Conservation (phyloP, 2,113 vertebrate genomes). For the Procavia capensis region DNA sequence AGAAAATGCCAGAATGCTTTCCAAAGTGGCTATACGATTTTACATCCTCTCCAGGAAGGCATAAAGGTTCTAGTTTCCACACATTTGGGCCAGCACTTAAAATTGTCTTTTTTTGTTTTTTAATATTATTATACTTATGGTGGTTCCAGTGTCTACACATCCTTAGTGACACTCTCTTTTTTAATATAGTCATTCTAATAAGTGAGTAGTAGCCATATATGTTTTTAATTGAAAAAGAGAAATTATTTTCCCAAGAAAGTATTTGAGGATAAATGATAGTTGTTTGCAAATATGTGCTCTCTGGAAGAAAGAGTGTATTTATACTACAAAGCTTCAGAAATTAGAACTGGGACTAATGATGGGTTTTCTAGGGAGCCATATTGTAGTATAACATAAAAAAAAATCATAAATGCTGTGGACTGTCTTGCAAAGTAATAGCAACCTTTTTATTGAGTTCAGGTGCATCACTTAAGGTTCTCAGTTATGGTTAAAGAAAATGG, state of each 20-base stretch:
- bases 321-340: not conserved
- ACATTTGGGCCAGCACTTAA: not conserved
- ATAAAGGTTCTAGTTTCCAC: not conserved
- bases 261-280: not conserved
- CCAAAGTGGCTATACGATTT: not conserved
- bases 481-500: not conserved
- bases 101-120: not conserved
- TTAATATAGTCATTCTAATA: not conserved
- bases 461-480: not conserved
- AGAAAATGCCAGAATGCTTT: not conserved
- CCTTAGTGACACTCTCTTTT: not conserved
- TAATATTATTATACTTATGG: not conserved
- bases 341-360: not conserved
- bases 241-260: not conserved
- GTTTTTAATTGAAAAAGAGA: constrained; percentile 14
- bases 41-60: not conserved
- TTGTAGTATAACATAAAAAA: not conserved
- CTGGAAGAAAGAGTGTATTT: not conserved
- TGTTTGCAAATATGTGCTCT: not conserved
- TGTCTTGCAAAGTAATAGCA: not conserved
- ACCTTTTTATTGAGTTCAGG: not conserved
- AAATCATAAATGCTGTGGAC: not conserved
- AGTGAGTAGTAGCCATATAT: not conserved
- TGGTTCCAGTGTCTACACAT: not conserved
- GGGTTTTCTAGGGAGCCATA: not conserved